phyloP scores from a whole-genome alignment of 2,113 vertebrate genomes.

The Micronycteris hirsuta region DNA sequence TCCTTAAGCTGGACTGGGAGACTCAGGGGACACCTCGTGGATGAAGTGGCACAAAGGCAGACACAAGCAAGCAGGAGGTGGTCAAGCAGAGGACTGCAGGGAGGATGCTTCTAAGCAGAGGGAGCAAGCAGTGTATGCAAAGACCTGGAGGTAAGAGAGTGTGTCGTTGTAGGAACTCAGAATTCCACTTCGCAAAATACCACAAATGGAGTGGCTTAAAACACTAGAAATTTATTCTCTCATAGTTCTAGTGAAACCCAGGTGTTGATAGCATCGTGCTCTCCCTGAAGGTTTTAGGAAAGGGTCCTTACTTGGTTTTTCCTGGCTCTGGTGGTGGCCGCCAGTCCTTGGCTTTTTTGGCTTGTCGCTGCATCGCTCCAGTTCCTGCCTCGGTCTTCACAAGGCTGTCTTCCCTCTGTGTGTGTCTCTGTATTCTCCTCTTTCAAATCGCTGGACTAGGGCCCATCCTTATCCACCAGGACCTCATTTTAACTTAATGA shows the following conservation, averaged over 20 bases:
- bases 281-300: background rate
- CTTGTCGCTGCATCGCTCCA: background rate
- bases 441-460: background rate
- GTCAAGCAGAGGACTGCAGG: background rate
- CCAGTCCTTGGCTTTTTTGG: background rate
- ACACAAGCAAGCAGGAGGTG: background rate
- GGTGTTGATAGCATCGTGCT: background rate
- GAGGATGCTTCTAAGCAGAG: background rate
- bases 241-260: background rate
- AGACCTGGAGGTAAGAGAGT: background rate
- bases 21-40: background rate
- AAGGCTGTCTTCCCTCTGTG: no score
- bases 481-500: background rate
- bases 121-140: rapidly evolving
- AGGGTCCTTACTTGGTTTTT: background rate
- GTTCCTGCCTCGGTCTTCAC: background rate
- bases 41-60: rapidly evolving
- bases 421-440: background rate
- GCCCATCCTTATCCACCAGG: background rate
- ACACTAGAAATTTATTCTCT: background rate
- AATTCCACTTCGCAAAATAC: background rate
- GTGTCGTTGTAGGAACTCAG: background rate
- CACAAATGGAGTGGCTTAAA: background rate
- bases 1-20: background rate
- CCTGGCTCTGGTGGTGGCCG: background rate